A percentile compares a stretch with the other conserved stretches of the same genome.
Evolutionary conservation across 2,888 invertebrate species (phyloP).

Genomic region (Drosophila ustulata): DNA sequence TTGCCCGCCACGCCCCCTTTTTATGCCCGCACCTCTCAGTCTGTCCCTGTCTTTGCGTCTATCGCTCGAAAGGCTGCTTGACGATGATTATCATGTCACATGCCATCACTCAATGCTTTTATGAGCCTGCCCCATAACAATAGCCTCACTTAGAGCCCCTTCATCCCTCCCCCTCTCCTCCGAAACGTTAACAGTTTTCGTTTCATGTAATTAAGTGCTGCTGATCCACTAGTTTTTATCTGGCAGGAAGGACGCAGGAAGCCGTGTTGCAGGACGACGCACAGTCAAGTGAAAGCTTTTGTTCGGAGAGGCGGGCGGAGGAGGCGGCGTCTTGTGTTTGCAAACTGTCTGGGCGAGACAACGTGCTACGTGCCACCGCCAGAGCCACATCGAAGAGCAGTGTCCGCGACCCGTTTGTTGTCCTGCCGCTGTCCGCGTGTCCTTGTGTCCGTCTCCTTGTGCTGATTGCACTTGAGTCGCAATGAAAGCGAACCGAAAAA

Average conservation of each 20-base stretch:
- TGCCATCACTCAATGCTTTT: slow-evolving; percentile 61
- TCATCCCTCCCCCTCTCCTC: not conserved
- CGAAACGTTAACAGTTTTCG: slow-evolving; percentile 77
- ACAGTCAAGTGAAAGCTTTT: slow-evolving; percentile 59
- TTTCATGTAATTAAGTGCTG: slow-evolving; percentile 80
- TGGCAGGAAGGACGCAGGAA: slow-evolving; percentile 41
- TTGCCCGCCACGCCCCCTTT: slow-evolving; percentile 11
- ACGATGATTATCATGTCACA: slow-evolving; percentile 78
- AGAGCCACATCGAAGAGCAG: slow-evolving; percentile 7
- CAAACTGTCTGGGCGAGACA: slow-evolving; percentile 79
- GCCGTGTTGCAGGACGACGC: slow-evolving; percentile 14
- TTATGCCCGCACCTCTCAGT: slow-evolving; percentile 43
- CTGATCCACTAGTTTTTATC: slow-evolving; percentile 80
- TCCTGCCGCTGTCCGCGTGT: slow-evolving; percentile 9
- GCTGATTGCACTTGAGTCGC: slow-evolving; percentile 71
- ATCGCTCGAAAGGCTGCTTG: slow-evolving; percentile 10
- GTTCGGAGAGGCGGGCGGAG: not conserved
- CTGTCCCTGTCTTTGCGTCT: not conserved
- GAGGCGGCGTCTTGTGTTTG: slow-evolving; percentile 57
- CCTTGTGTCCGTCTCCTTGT: slow-evolving; percentile 44
- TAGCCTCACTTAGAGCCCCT: slow-evolving; percentile 53
- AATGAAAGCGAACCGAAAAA: slow-evolving; percentile 65
- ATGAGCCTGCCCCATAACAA: slow-evolving; percentile 55
- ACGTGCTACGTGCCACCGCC: slow-evolving; percentile 58
- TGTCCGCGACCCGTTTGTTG: slow-evolving; percentile 6